Evolutionary conservation across 2,113 vertebrate species (phyloP), one percentile per base, ranked within the genome.

Genomic region (Coreoperca whiteheadi): DNA sequence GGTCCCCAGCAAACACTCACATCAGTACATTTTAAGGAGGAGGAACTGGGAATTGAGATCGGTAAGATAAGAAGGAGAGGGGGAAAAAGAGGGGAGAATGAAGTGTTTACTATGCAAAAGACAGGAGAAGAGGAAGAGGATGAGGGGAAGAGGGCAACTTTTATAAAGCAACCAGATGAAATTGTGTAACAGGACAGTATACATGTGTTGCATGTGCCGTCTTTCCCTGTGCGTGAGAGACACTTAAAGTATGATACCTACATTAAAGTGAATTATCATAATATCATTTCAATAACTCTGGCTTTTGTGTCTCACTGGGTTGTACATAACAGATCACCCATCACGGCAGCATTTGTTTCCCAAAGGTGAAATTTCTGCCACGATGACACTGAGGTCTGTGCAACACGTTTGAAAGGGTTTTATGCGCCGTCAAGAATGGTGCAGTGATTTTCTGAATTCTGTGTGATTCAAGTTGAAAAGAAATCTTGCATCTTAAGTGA

Each of bases 91-190:
- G 56, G 46, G 30, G 63, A 71, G 72, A 81, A 63, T 79, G 69
- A 76, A 83, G 63, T 78, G 90, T 91, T 90, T 90, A 93, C 93
- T 94, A 94, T 94, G 93, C 93, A 94, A 94, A 89, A 92, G 81
- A 85, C 60, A 73, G 84, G 65, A 79, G 67, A 28, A 54, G 61
- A n/a, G n/a, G n/a, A 74, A 2, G 37, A 50, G 23, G 77, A 43
- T 2, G 73, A 82, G 28, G 56, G 71, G 65, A 57, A 73, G 70
- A 81, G 32, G 65, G 54, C 28, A 74, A 79, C 71, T 91, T 91
- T 91, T 82, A 60, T 86, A 82, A 82, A 86, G 65, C 50, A 77
- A 83, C 68, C 39, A 78, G 48, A 69, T 32, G 51, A 76, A 23
- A 70, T 63, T 51, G 70, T 90, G 84, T 82, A 73, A 81, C 81